These are phyloP conservation scores for Incurvaria masculella DNA, from an alignment of 2,888 invertebrate species.

Conservation along the genomic window DNA sequence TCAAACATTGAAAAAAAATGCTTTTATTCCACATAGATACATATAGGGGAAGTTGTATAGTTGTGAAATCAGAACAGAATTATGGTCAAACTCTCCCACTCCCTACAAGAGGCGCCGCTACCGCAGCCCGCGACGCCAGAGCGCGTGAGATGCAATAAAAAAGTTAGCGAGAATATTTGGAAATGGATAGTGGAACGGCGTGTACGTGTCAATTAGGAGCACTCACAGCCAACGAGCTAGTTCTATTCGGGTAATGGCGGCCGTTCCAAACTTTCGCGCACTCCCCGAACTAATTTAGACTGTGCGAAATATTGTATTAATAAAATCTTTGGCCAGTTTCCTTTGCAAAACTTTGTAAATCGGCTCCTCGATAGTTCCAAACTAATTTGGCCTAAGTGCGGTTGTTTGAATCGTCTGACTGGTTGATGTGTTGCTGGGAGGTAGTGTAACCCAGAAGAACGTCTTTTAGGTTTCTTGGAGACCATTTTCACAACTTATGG, in stretches of 20 bases:
- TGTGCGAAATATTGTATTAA: background rate
- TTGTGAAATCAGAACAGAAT: too few relatives aligned
- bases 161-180: background rate
- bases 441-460: too few relatives aligned
- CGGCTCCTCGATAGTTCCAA: background rate
- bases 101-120: too few relatives aligned
- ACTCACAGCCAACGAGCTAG: background rate
- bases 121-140: background rate
- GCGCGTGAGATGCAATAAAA: background rate
- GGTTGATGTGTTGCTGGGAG: too few relatives aligned
- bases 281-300: background rate
- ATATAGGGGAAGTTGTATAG: too few relatives aligned
- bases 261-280: background rate
- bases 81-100: too few relatives aligned
- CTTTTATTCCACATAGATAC: too few relatives aligned
- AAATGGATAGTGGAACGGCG: background rate
- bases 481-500: too few relatives aligned
- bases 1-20: too few relatives aligned
- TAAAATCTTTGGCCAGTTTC: background rate
- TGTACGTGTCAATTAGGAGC: background rate
- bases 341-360: background rate
- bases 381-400: background rate
- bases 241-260: background rate
- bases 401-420: too few relatives aligned
- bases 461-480: too few relatives aligned